phyloP scores from a whole-genome alignment of 1,140 invertebrate genomes.

The Megathymus violae region DNA sequence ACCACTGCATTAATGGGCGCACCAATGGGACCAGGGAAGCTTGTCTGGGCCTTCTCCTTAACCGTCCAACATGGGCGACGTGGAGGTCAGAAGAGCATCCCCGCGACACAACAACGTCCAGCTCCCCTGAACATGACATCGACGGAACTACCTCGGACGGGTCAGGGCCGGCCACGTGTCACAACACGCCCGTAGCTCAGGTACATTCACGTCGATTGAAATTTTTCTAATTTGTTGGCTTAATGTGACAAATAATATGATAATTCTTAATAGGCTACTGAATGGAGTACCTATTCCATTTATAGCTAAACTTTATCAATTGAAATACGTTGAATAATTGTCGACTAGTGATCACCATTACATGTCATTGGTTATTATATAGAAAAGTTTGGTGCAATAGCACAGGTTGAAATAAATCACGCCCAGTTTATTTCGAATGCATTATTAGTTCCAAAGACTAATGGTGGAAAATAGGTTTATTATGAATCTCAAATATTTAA shows the following conservation, averaged over 20 bases:
- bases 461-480: constrained; percentile 40
- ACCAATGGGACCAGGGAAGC: constrained; percentile 33
- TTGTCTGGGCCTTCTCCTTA: constrained; percentile 40
- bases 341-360: not conserved
- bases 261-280: constrained; percentile 34
- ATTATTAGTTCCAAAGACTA: constrained; percentile 38
- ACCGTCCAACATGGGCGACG: constrained; percentile 35
- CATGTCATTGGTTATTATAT: not conserved
- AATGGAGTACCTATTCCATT: not conserved
- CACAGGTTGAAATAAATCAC: not conserved
- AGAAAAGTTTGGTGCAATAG: not conserved
- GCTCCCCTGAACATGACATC: not conserved
- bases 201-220: constrained; percentile 41
- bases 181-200: constrained; percentile 25
- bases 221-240: constrained; percentile 43
- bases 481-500: constrained; percentile 36
- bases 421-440: constrained; percentile 13
- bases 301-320: not conserved
- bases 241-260: constrained; percentile 34
- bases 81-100: constrained; percentile 12
- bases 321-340: not conserved
- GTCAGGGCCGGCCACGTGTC: not conserved
- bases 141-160: not conserved
- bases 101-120: not conserved
- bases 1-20: too few species aligned